These are phyloP conservation scores for Cosmopolites sordidus DNA, from an alignment of 2,888 invertebrate genomes.

Conservation along the genomic window DNA sequence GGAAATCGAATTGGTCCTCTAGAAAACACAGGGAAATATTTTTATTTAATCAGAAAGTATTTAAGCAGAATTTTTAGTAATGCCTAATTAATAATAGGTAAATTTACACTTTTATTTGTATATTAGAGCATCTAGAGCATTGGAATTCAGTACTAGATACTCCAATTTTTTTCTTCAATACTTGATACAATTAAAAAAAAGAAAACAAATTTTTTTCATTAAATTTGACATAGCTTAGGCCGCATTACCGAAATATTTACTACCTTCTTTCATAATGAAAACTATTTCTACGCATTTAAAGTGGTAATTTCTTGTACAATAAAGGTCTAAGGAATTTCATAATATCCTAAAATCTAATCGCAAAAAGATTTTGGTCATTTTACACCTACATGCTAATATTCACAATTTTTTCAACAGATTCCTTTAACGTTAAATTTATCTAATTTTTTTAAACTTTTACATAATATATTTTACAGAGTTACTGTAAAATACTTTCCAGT, in stretches of 20 bases:
- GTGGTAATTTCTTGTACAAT: background rate
- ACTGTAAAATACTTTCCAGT: no score
- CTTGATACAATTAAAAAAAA: no score
- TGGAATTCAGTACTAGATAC: no score
- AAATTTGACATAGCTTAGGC: background rate
- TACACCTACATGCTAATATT: constrained; percentile 19
- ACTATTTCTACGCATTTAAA: background rate
- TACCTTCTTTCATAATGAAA: background rate
- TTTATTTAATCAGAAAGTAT: no score
- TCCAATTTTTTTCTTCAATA: no score
- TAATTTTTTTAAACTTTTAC: constrained; percentile 5
- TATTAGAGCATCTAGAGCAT: no score
- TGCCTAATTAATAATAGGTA: no score
- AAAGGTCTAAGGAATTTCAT: background rate
- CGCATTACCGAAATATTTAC: background rate
- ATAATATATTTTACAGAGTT: background rate
- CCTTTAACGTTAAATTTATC: background rate
- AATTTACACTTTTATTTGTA: no score
- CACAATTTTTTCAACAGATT: constrained; percentile 7
- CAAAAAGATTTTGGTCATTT: constrained; percentile 21
- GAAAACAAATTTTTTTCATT: no score
- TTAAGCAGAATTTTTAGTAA: no score
- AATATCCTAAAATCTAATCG: constrained; percentile 9
- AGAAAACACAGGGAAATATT: no score
- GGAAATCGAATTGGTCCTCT: no score